These are phyloP conservation scores for Galerucella pusilla DNA, from an alignment of 2,888 invertebrate species.

Conservation along the genomic window DNA sequence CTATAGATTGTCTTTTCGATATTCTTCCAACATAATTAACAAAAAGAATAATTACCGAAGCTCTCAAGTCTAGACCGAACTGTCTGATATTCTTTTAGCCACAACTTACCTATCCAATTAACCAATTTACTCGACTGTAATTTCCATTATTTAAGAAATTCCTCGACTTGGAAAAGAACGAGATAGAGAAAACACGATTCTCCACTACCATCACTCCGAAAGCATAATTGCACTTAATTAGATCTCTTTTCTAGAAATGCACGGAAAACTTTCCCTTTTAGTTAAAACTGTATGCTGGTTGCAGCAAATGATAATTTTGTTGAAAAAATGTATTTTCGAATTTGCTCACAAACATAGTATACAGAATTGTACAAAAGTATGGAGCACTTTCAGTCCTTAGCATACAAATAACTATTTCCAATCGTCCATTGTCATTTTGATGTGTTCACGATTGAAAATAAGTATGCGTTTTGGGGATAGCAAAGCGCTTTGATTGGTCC, in stretches of 20 bases:
- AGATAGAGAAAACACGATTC: constrained; percentile 26
- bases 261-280: not conserved
- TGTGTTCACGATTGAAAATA: too few species aligned
- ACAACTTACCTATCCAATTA: constrained; percentile 10
- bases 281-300: too few species aligned
- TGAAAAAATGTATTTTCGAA: too few species aligned
- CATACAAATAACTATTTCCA: too few species aligned
- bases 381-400: too few species aligned
- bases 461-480: too few species aligned
- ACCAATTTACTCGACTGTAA: constrained; percentile 5
- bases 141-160: constrained; percentile 24
- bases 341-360: too few species aligned
- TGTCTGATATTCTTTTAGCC: constrained; percentile 12
- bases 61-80: not conserved
- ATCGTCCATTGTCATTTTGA: too few species aligned
- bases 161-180: constrained; percentile 17
- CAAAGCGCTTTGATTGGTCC: too few species aligned
- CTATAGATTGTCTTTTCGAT: not conserved
- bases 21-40: not conserved
- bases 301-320: too few species aligned
- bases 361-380: too few species aligned
- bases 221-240: constrained; percentile 28
- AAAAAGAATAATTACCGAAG: not conserved
- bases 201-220: constrained; percentile 26
- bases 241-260: constrained; percentile 5